phyloP scores from a whole-genome alignment of 2,113 vertebrate genomes.

The Psittacula cyanocephala region DNA sequence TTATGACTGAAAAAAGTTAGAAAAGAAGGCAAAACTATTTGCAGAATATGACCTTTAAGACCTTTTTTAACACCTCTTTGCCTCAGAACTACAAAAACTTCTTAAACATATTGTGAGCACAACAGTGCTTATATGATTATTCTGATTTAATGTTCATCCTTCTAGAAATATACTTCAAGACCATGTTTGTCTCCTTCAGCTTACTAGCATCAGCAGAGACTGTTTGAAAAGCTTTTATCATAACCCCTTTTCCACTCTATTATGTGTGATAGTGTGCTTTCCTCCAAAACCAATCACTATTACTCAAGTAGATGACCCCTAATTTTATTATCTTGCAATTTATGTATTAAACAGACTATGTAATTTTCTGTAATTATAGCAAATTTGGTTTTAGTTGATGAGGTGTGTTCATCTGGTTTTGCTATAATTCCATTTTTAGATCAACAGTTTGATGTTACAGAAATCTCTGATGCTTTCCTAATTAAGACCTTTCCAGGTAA shows the following conservation, averaged over 20 bases:
- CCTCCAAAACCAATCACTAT: background rate
- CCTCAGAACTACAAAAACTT: background rate
- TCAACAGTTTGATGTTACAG: conserved; percentile 3
- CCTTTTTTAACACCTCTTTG: background rate
- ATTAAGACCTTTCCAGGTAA: conserved; percentile 52
- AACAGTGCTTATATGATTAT: background rate
- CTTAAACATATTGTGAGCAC: background rate
- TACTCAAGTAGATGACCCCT: background rate
- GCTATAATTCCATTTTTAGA: conserved; percentile 29
- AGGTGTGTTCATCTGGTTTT: conserved; percentile 37
- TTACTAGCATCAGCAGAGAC: background rate
- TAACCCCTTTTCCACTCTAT: background rate
- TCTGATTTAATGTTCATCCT: background rate
- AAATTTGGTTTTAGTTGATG: conserved; percentile 36
- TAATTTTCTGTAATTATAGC: conserved; percentile 43
- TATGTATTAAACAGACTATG: conserved; percentile 10
- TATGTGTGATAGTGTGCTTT: background rate
- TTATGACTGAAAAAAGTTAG: background rate
- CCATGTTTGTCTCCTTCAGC: background rate
- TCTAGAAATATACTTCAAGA: background rate
- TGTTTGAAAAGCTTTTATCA: conserved; percentile 3
- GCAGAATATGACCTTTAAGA: background rate
- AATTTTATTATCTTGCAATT: conserved; percentile 52
- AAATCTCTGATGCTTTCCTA: conserved; percentile 24
- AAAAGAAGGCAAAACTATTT: background rate